Percentiles rank a stretch among this genome's conserved stretches.
These are phyloP conservation scores for Coptodon rendalli DNA, from an alignment of 2,113 vertebrate genomes.

Conservation along the genomic window DNA sequence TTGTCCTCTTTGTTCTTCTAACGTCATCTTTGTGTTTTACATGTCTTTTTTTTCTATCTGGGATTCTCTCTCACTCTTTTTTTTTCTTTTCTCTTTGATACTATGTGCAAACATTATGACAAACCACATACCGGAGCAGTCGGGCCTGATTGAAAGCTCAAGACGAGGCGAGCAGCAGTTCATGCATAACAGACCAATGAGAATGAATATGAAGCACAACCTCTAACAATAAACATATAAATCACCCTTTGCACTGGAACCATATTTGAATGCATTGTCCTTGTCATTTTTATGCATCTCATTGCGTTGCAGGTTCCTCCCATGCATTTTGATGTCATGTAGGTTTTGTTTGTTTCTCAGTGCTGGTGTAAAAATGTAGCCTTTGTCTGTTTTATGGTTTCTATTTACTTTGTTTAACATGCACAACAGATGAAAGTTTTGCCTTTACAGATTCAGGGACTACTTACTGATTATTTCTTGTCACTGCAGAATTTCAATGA, in stretches of 20 bases:
- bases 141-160: constrained; percentile 14
- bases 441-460: background rate
- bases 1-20: background rate
- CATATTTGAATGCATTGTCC: background rate
- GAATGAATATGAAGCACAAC: constrained; percentile 34
- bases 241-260: constrained; percentile 6
- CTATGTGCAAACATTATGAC: constrained; percentile 32
- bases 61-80: background rate
- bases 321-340: background rate
- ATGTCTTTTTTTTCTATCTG: background rate
- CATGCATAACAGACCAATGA: constrained; percentile 31
- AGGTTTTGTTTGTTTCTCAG: background rate
- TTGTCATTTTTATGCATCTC: background rate
- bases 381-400: background rate
- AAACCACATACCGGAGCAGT: background rate
- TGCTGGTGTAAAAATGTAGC: background rate
- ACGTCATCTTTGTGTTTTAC: background rate
- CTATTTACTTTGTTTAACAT: background rate
- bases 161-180: constrained; percentile 15
- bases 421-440: background rate
- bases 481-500: background rate
- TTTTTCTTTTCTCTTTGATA: background rate
- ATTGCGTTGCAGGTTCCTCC: constrained; percentile 1
- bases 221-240: constrained; percentile 46
- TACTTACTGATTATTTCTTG: background rate